phyloP scores from a whole-genome alignment of 2,113 vertebrate species.

The Willisornis vidua region DNA sequence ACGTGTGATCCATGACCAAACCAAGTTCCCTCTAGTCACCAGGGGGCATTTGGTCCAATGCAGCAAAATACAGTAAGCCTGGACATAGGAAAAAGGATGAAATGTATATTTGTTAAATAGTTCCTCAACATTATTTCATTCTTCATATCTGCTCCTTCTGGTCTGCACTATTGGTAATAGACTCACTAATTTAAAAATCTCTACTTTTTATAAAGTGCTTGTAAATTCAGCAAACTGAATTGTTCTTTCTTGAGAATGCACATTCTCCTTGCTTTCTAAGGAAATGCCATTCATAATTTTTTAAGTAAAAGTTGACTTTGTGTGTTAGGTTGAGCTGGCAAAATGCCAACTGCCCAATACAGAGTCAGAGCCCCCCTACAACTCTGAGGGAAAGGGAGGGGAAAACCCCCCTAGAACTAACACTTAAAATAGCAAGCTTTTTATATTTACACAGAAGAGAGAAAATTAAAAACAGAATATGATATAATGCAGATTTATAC shows the following conservation, averaged over 20 bases:
- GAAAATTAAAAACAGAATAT: too few species aligned
- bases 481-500: too few species aligned
- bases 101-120: neutral
- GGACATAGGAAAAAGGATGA: neutral
- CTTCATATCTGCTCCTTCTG: neutral
- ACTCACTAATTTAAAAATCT: neutral
- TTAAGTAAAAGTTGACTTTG: neutral
- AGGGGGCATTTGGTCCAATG: neutral
- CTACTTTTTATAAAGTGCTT: neutral
- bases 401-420: too few species aligned
- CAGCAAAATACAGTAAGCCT: neutral
- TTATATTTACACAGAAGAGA: too few species aligned
- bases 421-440: too few species aligned
- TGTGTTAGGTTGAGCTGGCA: too few species aligned
- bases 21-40: neutral
- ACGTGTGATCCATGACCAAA: accelerated
- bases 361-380: too few species aligned
- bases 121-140: neutral
- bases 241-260: neutral
- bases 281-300: neutral
- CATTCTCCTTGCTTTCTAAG: neutral
- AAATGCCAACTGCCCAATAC: too few species aligned
- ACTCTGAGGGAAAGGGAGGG: too few species aligned
- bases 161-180: neutral
- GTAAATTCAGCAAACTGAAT: neutral